A percentile compares a stretch with the other conserved stretches of the same genome.
Evolutionary conservation across 2,888 invertebrate species (phyloP).

Genomic region (Gortyna flavago): DNA sequence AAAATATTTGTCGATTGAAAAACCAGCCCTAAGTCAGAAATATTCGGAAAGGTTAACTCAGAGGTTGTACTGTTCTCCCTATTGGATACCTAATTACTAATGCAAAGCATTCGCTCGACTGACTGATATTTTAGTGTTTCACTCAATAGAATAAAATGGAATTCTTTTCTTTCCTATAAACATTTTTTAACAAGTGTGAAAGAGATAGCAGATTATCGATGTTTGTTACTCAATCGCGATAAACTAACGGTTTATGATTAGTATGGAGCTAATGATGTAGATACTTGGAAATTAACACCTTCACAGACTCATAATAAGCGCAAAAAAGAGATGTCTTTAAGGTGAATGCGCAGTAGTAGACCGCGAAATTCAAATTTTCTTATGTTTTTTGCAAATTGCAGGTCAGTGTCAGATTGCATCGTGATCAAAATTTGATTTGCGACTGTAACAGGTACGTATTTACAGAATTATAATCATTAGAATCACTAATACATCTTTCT

Average conservation of each 20-base stretch:
- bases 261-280: neutral
- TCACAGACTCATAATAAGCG: too few species aligned
- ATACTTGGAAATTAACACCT: too few species aligned
- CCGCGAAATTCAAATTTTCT: too few species aligned
- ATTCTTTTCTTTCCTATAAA: neutral
- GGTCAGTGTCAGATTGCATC: too few species aligned
- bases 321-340: too few species aligned
- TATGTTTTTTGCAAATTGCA: too few species aligned
- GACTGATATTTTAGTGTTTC: conserved; percentile 27
- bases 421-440: too few species aligned
- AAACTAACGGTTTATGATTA: conserved; percentile 7
- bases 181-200: neutral
- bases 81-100: conserved; percentile 22
- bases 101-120: conserved; percentile 31
- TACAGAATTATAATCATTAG: too few species aligned
- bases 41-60: conserved; percentile 14
- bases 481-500: too few species aligned
- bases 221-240: conserved; percentile 4
- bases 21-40: neutral
- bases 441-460: too few species aligned
- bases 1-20: too few species aligned
- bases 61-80: conserved; percentile 22
- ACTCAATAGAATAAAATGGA: conserved; percentile 10
- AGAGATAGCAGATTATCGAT: neutral
- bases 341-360: too few species aligned